A percentile compares a stretch with the other conserved stretches of the same genome.
These are phyloP conservation scores for Notothenia coriiceps DNA, from an alignment of 2,113 vertebrate species.

Conservation along the genomic window DNA sequence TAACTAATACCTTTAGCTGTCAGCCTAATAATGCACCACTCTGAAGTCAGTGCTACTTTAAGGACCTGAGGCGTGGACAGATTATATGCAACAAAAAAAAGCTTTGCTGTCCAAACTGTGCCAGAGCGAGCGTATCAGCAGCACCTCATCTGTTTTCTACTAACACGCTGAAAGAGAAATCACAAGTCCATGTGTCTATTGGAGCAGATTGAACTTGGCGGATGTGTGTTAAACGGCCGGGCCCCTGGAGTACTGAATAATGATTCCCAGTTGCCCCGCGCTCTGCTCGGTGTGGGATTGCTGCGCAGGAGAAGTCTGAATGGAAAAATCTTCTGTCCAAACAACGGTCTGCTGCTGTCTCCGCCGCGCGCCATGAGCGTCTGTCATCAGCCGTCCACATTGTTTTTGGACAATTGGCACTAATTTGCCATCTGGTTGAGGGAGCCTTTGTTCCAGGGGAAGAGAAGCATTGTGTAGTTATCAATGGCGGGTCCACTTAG, in stretches of 20 bases:
- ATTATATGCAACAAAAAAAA: slow-evolving; percentile 47
- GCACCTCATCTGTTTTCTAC: slow-evolving; percentile 72
- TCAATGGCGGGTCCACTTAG: slow-evolving; percentile 80
- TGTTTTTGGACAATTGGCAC: slow-evolving; percentile 84
- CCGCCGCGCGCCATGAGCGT: slow-evolving; percentile 50
- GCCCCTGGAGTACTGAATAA: slow-evolving; percentile 64
- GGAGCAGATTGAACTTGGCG: slow-evolving; percentile 63
- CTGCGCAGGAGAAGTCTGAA: slow-evolving; percentile 54
- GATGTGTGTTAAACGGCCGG: slow-evolving; percentile 65
- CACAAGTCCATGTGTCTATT: slow-evolving; percentile 43
- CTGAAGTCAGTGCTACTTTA: slow-evolving; percentile 51
- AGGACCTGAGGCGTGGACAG: slow-evolving; percentile 62
- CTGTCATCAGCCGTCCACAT: slow-evolving; percentile 80
- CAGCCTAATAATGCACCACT: slow-evolving; percentile 26
- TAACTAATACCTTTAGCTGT: slow-evolving; percentile 52
- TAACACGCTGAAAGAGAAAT: slow-evolving; percentile 65
- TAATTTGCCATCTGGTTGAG: slow-evolving; percentile 86
- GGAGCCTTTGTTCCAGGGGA: slow-evolving; percentile 70
- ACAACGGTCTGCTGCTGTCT: slow-evolving; percentile 63
- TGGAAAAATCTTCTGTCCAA: slow-evolving; percentile 71
- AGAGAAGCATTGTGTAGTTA: slow-evolving; percentile 77
- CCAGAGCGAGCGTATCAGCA: slow-evolving; percentile 24
- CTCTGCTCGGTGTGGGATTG: slow-evolving; percentile 46
- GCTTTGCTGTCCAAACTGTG: slow-evolving; percentile 50
- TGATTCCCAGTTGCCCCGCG: slow-evolving; percentile 60